A percentile compares a stretch with the other conserved stretches of the same genome.
These are phyloP conservation scores for Drosophila kepulauana DNA, from an alignment of 1,140 invertebrate species.

Conservation along the genomic window DNA sequence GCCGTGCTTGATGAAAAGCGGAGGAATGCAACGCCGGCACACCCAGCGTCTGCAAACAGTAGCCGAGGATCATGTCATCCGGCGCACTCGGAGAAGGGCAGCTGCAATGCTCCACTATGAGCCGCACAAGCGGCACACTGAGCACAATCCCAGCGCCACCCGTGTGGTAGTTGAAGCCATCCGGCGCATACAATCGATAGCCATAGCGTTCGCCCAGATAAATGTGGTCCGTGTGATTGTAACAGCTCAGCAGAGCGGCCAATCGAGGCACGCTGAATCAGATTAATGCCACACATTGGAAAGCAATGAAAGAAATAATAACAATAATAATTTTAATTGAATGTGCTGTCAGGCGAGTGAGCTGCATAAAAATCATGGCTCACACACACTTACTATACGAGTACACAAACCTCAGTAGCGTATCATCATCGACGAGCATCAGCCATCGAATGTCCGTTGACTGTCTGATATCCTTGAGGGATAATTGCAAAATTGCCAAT, in stretches of 20 bases:
- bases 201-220: conserved; percentile 93
- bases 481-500: conserved; percentile 90
- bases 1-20: conserved; percentile 94
- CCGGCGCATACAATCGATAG: conserved; percentile 87
- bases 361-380: conserved; percentile 40
- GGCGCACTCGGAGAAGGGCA: conserved; percentile 90
- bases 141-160: conserved; percentile 92
- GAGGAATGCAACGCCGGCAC: conserved; percentile 90
- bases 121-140: conserved; percentile 87
- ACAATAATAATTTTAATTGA: conserved; percentile 74
- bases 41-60: conserved; percentile 88
- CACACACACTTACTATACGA: background rate
- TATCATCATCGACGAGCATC: conserved; percentile 95
- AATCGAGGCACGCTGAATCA: conserved; percentile 64
- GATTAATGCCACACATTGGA: conserved; percentile 16
- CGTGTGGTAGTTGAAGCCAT: conserved; percentile 94
- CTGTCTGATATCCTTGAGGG: conserved; percentile 86
- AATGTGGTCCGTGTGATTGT: conserved; percentile 63
- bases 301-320: conserved; percentile 32
- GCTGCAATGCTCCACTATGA: conserved; percentile 87
- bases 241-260: conserved; percentile 69
- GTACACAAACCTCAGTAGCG: conserved; percentile 91
- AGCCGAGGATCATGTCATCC: conserved; percentile 95
- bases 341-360: conserved; percentile 61
- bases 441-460: conserved; percentile 89